phyloP scores from a whole-genome alignment of 2,888 invertebrate species.

The Yponomeuta evonymella region DNA sequence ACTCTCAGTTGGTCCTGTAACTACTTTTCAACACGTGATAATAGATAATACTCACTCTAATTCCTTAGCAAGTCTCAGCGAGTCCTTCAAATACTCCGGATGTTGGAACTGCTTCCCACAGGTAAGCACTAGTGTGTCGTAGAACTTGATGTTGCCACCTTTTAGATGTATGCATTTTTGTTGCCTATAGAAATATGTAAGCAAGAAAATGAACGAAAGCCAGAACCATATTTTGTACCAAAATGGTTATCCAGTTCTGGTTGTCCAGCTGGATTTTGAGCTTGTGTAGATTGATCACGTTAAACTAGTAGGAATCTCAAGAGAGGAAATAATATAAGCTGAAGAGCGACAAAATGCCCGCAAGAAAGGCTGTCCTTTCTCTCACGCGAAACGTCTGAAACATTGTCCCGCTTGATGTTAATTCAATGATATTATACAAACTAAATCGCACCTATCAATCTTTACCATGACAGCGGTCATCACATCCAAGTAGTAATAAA shows the following conservation, averaged over 20 bases:
- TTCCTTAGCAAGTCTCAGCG: conserved; percentile 44
- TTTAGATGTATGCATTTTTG: conserved; percentile 73
- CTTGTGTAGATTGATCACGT: too few relatives aligned
- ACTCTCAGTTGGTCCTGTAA: too few relatives aligned
- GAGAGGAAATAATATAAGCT: too few relatives aligned
- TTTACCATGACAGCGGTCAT: conserved; percentile 74
- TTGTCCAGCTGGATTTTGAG: too few relatives aligned
- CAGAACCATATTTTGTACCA: too few relatives aligned
- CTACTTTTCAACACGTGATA: conserved; percentile 14
- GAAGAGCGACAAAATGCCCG: too few relatives aligned
- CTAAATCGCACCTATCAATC: conserved; percentile 71
- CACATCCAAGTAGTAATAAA: conserved; percentile 80
- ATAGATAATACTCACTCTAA: conserved; percentile 39
- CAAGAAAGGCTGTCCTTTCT: too few relatives aligned
- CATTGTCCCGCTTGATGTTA: too few relatives aligned
- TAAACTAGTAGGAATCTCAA: too few relatives aligned
- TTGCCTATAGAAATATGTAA: neutral
- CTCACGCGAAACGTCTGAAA: too few relatives aligned
- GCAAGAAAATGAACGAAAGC: too few relatives aligned
- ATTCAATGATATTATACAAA: neutral
- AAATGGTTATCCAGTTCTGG: too few relatives aligned
- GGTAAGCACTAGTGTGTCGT: conserved; percentile 75
- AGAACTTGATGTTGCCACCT: conserved; percentile 59
- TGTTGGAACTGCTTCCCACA: conserved; percentile 77
- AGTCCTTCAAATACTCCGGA: conserved; percentile 58